phyloP scores from a whole-genome alignment of 2,797 vertebrate species.

The Siniperca obscura region DNA sequence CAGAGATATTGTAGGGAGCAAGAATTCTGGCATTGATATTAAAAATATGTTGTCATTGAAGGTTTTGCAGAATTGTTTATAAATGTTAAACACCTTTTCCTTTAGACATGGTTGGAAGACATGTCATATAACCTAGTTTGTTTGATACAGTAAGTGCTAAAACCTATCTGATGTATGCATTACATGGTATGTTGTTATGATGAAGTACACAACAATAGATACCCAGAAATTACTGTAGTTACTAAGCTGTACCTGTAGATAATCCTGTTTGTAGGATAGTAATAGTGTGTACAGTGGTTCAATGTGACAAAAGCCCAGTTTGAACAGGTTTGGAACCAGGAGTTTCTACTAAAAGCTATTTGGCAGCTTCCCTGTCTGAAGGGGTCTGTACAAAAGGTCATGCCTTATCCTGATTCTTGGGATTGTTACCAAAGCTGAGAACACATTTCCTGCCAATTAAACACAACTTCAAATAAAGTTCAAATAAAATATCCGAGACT shows the following conservation, averaged over 20 bases:
- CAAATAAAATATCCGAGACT: conserved; percentile 15
- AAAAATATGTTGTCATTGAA: not conserved
- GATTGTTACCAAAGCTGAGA: not conserved
- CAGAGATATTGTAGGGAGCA: too few relatives aligned
- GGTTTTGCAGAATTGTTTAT: not conserved
- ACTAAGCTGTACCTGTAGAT: not conserved
- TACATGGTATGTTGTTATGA: too few relatives aligned
- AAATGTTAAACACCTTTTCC: not conserved
- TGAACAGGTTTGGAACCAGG: not conserved
- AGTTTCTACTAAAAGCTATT: not conserved
- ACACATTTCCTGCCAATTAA: conserved; percentile 13
- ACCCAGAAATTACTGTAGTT: too few relatives aligned
- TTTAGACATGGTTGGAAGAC: not conserved
- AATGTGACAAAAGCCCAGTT: not conserved
- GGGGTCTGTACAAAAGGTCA: not conserved
- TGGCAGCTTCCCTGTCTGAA: conserved; percentile 2
- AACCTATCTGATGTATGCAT: not conserved
- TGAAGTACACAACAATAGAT: not conserved
- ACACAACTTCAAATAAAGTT: conserved; percentile 26
- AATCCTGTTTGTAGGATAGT: not conserved
- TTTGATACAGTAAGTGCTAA: not conserved
- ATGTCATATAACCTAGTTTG: not conserved
- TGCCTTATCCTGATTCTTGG: conserved; percentile 1
- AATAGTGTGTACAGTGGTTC: not conserved
- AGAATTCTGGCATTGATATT: not conserved